These are phyloP conservation scores for Chloroceryle aenea DNA, from an alignment of 2,113 vertebrate species.

Conservation along the genomic window DNA sequence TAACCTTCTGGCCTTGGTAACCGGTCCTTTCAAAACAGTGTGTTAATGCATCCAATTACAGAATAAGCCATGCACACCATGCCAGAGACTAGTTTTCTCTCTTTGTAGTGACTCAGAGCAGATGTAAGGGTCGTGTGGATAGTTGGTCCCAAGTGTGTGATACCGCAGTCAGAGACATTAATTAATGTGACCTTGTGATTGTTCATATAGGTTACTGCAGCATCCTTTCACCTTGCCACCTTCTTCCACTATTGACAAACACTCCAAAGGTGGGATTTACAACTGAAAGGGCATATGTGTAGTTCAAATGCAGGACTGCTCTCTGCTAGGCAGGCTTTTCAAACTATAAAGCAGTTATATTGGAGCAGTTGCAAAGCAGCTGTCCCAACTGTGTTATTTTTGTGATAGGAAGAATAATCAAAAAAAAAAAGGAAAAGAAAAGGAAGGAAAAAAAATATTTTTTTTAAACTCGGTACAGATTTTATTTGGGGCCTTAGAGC, in stretches of 20 bases:
- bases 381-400: background rate
- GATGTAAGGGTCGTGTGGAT: background rate
- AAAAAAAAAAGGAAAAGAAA: background rate
- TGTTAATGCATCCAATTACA: background rate
- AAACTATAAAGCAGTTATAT: background rate
- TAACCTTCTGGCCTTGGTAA: background rate
- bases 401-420: background rate
- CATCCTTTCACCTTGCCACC: background rate
- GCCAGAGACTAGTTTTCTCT: background rate
- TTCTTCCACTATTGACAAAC: background rate
- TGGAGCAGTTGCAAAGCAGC: background rate
- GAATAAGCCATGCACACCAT: background rate
- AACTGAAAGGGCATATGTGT: background rate
- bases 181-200: background rate
- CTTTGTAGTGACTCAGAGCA: background rate
- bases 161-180: background rate
- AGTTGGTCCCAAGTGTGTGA: background rate
- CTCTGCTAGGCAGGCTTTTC: background rate
- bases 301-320: background rate
- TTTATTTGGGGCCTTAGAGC: background rate
- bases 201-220: background rate
- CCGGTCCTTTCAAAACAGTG: background rate
- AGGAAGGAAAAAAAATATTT: background rate
- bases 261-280: background rate
- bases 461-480: background rate